Base-by-base conservation (phyloP, 2,797 vertebrate genomes). In the Syndactyla subalaris region DNA sequence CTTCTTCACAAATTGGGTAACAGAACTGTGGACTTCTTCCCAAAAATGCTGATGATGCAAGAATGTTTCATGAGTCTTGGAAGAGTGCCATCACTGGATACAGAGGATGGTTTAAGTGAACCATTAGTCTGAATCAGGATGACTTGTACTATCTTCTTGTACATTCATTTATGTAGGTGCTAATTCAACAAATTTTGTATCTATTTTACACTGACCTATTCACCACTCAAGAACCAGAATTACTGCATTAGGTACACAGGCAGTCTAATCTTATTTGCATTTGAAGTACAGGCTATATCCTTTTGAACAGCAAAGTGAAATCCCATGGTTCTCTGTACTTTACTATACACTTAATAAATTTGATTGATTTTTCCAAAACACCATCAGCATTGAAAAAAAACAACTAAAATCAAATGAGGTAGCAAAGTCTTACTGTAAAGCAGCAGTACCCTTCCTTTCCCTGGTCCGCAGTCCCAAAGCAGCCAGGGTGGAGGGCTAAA, bases 341-440 rank as follows among this genome's bases (percentile, higher is more conserved):
- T 46, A 70, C 29, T 63, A 68, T 19, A 54, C 19, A 32, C 52
- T 54, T 12, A 95, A 85, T 66, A 94, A 71, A 92, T 61, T n/a
- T 82, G 41, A 94, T 34, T 79, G 88, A 68, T 77, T 91, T 89
- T 85, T 77, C 52, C 45, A 85, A 93, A 96, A 93, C 3, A 93
- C 16, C 32, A 75, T 26, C 45, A 63, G 19, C 29, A n/a, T 8
- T 43, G 4, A 51, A 66, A 67, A 76, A 70, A 52, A 10, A 38
- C 21, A 54, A 39, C 22, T 32, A 29, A 68, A 77, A 91, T 67
- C 22, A 81, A 57, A 74, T 14, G 36, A 89, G 24, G 43, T 55
- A 61, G 39, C 11, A 63, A 94, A 78, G 30, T 72, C 71, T 92
- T 92, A 94, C 75, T 91, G 78, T 55, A 83, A 88, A 93, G 84